Evolutionary conservation across 1,140 invertebrate genomes (phyloP).

Genomic region (Zaprionus ghesquierei): DNA sequence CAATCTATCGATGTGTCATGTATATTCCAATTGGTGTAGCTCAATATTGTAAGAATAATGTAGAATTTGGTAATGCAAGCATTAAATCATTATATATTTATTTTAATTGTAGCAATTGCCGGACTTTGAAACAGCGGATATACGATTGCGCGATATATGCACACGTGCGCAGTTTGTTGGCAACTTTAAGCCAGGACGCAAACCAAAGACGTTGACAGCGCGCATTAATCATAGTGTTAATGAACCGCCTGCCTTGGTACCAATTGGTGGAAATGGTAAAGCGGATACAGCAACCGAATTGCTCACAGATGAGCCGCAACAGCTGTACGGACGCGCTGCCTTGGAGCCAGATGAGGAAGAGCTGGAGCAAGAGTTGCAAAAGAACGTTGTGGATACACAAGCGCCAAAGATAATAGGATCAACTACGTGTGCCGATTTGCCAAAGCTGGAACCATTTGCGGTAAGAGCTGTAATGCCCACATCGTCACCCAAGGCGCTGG

Average conservation of each 20-base stretch:
- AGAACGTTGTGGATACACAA: conserved; percentile 9
- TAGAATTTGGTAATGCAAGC: neutral
- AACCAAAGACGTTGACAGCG: conserved; percentile 62
- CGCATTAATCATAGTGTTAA: conserved; percentile 44
- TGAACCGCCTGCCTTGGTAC: conserved; percentile 72
- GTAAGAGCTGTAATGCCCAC: neutral
- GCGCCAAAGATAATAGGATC: conserved; percentile 28
- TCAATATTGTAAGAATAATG: neutral
- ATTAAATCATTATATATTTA: neutral
- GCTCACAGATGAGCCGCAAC: conserved; percentile 64
- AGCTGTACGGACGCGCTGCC: conserved; percentile 52
- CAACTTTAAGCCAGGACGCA: conserved; percentile 71
- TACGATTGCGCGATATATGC: conserved; percentile 72
- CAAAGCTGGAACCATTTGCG: conserved; percentile 57
- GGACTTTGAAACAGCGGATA: conserved; percentile 81
- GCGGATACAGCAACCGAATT: conserved; percentile 28
- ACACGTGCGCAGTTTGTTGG: conserved; percentile 74
- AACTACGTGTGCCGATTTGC: conserved; percentile 25
- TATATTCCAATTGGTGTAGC: neutral
- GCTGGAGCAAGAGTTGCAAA: conserved; percentile 30
- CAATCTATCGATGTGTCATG: neutral
- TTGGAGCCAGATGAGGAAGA: conserved; percentile 32
- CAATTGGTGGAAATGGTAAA: conserved; percentile 49
- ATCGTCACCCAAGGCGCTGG: conserved; percentile 12
- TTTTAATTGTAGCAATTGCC: conserved; percentile 75